Evolutionary conservation across 2,113 vertebrate genomes (phyloP), one percentile per base, ranked within the genome.

Genomic region (Tretioscincus oriximinensis): DNA sequence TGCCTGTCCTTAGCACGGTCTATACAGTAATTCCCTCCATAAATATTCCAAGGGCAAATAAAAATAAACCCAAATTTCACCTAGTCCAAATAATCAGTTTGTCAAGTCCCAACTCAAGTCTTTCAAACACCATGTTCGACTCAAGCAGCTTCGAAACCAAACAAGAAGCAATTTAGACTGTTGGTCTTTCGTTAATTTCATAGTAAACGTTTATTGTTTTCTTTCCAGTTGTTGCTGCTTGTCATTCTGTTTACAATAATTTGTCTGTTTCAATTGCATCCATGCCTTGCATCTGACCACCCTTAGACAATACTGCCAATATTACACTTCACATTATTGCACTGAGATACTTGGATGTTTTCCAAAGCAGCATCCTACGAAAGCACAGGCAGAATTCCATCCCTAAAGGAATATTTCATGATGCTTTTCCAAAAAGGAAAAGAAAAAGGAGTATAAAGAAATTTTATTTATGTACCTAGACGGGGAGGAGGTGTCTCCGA

Each of bases 381-480:
- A 29, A 66, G 31, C 9, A 66, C 70, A 61, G 28, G 49, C 21
- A 9, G 28, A 21, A 47, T 31, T 72, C 24, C 8, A 3, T 76
- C 61, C 60, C 68, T 28, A 31, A 47, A 5, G 11, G 51, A 31
- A 16, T 9, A 29, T 60, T 31, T 47, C 41, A 60, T 61, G 24
- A 61, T 47, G 70, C 77, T 82, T 87, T 51, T 85, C n/a, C 90
- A 82, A 63, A 24, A 83, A 87, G 70, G 83, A 89, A 68, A 91
- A 68, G 83, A 90, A 67, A 91, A 65, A 83, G 87, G 85, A 92
- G 78, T 91, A 93, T 93, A 94, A 94, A 92, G 78, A 86, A 92
- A 49, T 26, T 29, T 24, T 69, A 35, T 28, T 18, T 60, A 9
- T 60, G 14, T 18, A 11, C 64, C 54, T 71, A 29, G 26, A 61